phyloP scores from a whole-genome alignment of 2,113 vertebrate species.

The Bettongia penicillata region DNA sequence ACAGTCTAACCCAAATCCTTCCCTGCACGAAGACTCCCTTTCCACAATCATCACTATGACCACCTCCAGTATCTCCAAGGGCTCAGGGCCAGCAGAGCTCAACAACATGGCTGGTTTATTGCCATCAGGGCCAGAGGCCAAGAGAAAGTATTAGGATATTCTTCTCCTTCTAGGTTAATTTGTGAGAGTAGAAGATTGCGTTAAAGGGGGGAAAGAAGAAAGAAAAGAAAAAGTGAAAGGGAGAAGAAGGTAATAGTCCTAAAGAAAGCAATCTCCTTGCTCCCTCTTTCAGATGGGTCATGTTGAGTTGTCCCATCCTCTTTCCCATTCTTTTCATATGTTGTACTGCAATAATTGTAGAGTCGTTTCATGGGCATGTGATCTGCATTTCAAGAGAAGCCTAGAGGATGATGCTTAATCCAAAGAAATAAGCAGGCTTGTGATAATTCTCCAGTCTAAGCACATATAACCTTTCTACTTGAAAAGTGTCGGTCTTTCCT shows the following conservation, averaged over 20 bases:
- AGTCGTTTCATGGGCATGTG: neutral
- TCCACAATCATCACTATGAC: neutral
- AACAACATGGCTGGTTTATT: neutral
- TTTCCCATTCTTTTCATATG: no score
- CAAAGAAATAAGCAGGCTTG: neutral
- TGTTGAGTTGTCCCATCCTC: neutral
- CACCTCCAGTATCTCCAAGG: neutral
- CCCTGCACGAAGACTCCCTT: neutral
- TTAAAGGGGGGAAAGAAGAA: neutral
- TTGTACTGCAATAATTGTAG: neutral
- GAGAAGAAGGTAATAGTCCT: neutral
- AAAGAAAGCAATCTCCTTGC: neutral
- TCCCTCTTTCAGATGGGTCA: neutral
- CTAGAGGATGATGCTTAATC: neutral
- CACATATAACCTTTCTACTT: neutral
- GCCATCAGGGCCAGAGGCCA: neutral
- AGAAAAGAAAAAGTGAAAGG: neutral
- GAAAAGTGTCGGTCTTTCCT: neutral
- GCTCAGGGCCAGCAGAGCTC: neutral
- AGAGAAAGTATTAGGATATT: neutral
- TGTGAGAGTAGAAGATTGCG: neutral
- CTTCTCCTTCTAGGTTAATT: neutral
- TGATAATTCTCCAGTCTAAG: neutral
- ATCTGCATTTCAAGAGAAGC: neutral
- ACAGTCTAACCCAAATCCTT: no score